phyloP scores from a whole-genome alignment of 2,113 vertebrate species.

The Felis catus region DNA sequence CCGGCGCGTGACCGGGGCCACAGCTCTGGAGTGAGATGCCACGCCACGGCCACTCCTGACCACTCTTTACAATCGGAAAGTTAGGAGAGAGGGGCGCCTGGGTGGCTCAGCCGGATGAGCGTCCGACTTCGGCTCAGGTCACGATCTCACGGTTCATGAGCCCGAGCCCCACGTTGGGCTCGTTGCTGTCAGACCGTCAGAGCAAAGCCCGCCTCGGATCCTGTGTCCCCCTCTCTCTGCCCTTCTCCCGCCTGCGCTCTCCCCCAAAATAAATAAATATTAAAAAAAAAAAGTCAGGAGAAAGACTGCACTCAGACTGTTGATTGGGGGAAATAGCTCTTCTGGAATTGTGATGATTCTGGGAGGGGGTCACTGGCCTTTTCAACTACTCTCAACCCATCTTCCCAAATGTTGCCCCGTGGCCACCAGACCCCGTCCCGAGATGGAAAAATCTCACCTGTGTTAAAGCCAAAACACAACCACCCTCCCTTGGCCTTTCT shows the following conservation, averaged over 20 bases:
- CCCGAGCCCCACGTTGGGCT: too few species aligned
- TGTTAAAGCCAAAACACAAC: not conserved
- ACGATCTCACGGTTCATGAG: too few species aligned
- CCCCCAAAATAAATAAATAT: too few species aligned
- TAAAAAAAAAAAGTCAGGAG: not conserved
- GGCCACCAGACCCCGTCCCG: fast-evolving
- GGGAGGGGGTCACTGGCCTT: not conserved
- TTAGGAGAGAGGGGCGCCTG: not conserved
- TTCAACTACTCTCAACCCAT: not conserved
- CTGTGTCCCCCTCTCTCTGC: too few species aligned
- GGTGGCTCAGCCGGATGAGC: too few species aligned
- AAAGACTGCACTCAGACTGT: not conserved
- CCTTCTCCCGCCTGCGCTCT: too few species aligned
- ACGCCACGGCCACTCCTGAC: fast-evolving
- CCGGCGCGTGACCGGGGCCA: fast-evolving
- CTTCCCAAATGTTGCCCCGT: fast-evolving
- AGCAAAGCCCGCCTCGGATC: too few species aligned
- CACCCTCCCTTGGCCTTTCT: not conserved
- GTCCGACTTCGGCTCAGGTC: too few species aligned
- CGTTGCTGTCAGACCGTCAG: too few species aligned
- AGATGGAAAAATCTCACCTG: not conserved
- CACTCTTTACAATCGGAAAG: fast-evolving
- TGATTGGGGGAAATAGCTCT: not conserved
- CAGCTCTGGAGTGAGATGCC: not conserved
- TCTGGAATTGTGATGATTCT: not conserved